phyloP scores from a whole-genome alignment of 2,113 vertebrate genomes.

The Chaetodon auriga region DNA sequence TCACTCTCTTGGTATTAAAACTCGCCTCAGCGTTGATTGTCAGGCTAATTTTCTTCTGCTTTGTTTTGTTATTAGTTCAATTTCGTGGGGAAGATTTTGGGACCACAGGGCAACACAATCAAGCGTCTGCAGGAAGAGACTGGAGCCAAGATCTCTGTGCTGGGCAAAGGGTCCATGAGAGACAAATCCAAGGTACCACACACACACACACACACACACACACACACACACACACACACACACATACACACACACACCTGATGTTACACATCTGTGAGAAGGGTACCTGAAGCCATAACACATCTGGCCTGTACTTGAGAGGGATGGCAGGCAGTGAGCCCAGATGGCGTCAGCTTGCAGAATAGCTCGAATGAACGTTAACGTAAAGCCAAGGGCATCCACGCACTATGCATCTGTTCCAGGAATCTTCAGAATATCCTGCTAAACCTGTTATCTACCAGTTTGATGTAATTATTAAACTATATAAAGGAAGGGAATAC shows the following conservation, averaged over 20 bases:
- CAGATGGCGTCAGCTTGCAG: constrained; percentile 57
- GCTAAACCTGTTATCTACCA: constrained; percentile 20
- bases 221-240: not conserved
- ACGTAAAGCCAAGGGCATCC: constrained; percentile 49
- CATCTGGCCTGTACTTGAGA: constrained; percentile 56
- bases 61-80: constrained; percentile 89
- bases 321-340: constrained; percentile 23
- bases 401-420: constrained; percentile 42
- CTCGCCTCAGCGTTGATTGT: constrained; percentile 15
- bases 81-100: constrained; percentile 98
- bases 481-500: constrained; percentile 16
- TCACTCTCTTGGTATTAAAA: constrained; percentile 33
- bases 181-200: constrained; percentile 95
- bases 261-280: constrained; percentile 36
- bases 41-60: constrained; percentile 35
- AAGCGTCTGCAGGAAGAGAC: constrained; percentile 99
- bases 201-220: not conserved
- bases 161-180: constrained; percentile 99
- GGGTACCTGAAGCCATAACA: constrained; percentile 48
- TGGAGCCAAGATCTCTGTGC: constrained; percentile 98
- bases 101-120: constrained; percentile 98
- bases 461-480: constrained; percentile 28
- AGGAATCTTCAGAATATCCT: constrained; percentile 27
- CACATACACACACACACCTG: constrained; percentile 27
- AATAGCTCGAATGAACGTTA: constrained; percentile 21